Conservation (phyloP, 64 coral and sea anemone species). For the Astreopora myriophthalma region DNA sequence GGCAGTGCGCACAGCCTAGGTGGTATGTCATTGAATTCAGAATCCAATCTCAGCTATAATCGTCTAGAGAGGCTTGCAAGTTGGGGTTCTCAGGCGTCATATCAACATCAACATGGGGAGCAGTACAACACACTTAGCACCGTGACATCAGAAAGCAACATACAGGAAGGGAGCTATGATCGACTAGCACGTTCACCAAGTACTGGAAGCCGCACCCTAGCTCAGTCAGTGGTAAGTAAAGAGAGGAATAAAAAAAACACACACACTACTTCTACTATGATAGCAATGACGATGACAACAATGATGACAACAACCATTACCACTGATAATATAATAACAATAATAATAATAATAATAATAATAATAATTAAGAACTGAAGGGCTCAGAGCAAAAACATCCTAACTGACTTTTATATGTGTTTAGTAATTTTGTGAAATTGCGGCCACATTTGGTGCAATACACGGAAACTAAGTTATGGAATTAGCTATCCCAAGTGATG, state of each 20-base stretch:
- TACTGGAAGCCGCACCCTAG: background rate
- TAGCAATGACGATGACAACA: no score
- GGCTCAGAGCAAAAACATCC: no score
- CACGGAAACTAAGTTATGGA: no score
- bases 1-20: constrained; percentile 80
- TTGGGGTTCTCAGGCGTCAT: constrained; percentile 61
- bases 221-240: background rate
- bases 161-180: constrained; percentile 64
- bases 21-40: constrained; percentile 57
- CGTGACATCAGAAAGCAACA: constrained; percentile 52
- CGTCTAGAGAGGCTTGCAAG: constrained; percentile 77
- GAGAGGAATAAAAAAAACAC: background rate
- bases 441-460: no score
- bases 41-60: constrained; percentile 62
- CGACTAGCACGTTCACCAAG: constrained; percentile 26
- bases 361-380: no score
- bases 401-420: no score
- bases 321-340: no score
- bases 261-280: no score
- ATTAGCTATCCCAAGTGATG: no score
- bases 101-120: background rate
- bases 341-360: no score
- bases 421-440: no score
- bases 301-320: no score
- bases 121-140: constrained; percentile 80